phyloP scores from a whole-genome alignment of 2,888 invertebrate genomes.

The Ennomos erosarius region DNA sequence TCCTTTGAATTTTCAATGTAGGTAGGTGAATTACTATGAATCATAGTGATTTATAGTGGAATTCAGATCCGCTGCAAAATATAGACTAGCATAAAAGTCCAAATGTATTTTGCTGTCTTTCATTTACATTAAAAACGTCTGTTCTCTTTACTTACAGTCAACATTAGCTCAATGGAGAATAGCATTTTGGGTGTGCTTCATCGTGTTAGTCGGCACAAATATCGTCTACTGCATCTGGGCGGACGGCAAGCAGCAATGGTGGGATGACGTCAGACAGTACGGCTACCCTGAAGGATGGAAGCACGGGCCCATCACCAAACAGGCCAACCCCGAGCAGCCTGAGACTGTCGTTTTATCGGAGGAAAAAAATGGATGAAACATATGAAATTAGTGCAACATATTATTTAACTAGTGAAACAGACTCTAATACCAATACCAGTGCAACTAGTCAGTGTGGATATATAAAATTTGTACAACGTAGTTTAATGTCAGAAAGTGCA shows the following conservation, averaged over 20 bases:
- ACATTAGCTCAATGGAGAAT: constrained; percentile 80
- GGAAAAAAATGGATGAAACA: constrained; percentile 47
- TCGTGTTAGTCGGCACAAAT: constrained; percentile 87
- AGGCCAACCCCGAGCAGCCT: constrained; percentile 52
- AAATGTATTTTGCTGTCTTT: not conserved
- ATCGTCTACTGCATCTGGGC: constrained; percentile 87
- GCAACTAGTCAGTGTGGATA: constrained; percentile 55
- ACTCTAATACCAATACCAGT: constrained; percentile 41
- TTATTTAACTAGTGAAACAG: not conserved
- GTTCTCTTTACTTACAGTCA: constrained; percentile 56
- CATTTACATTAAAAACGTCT: not conserved
- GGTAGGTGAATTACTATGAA: too few species aligned
- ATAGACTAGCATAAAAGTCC: not conserved
- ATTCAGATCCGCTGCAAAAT: not conserved
- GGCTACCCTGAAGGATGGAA: constrained; percentile 76
- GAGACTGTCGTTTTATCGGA: constrained; percentile 61
- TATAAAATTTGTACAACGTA: constrained; percentile 21
- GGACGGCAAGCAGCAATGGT: constrained; percentile 89
- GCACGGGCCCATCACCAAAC: constrained; percentile 63
- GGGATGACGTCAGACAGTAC: constrained; percentile 87
- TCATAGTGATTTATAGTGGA: too few species aligned
- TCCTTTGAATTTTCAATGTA: too few species aligned
- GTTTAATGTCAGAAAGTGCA: not conserved
- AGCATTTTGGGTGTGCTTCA: constrained; percentile 90
- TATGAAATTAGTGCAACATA: not conserved